A percentile compares a stretch with the other conserved stretches of the same genome.
Conservation (phyloP, 92 coral and sea anemone genomes). For the Heteractis magnifica region DNA sequence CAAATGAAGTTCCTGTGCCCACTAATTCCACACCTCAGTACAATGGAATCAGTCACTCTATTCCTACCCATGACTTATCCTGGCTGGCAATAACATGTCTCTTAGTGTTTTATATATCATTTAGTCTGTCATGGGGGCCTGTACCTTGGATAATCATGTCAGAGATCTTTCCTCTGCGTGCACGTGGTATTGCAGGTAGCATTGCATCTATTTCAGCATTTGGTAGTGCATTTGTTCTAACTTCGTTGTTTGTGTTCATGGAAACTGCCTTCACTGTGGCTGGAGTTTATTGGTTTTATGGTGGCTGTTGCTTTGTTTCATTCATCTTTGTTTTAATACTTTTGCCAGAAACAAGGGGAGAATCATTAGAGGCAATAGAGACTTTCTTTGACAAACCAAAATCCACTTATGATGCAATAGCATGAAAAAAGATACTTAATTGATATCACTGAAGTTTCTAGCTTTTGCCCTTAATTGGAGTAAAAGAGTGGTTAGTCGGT, state of each 20-base stretch:
- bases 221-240: constrained; percentile 66
- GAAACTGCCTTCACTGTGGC: constrained; percentile 40
- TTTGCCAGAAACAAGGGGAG: constrained; percentile 93
- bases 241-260: constrained; percentile 60
- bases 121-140: constrained; percentile 93
- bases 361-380: constrained; percentile 85
- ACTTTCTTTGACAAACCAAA: constrained; percentile 51
- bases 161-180: constrained; percentile 83
- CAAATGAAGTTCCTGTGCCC: constrained; percentile 10
- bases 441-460: no score
- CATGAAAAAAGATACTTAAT: neutral
- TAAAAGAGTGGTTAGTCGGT: no score
- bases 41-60: constrained; percentile 36
- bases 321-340: constrained; percentile 69
- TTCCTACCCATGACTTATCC: constrained; percentile 51
- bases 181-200: constrained; percentile 83
- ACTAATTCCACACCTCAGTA: constrained; percentile 6
- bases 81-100: constrained; percentile 76
- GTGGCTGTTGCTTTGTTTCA: constrained; percentile 59
- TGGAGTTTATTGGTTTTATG: constrained; percentile 87
- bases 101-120: constrained; percentile 49
- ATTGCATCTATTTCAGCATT: constrained; percentile 71
- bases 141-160: constrained; percentile 93
- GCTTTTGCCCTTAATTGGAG: no score
- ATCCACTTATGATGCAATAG: constrained; percentile 12